A percentile compares a stretch with the other conserved stretches of the same genome.
phyloP scores from a whole-genome alignment of 2,113 vertebrate genomes.

The Notiomystis cincta region DNA sequence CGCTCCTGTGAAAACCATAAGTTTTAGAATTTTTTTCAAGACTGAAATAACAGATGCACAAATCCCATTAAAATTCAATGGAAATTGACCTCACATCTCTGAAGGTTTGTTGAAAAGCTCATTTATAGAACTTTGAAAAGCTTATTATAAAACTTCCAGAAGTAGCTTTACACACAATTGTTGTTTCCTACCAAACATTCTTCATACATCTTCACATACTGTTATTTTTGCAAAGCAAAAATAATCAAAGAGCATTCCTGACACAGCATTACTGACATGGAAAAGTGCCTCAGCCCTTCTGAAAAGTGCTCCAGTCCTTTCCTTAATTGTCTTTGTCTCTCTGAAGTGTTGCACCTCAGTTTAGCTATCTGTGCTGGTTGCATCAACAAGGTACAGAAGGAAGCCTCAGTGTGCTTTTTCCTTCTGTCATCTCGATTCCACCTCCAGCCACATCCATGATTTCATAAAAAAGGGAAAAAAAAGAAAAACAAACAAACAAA shows the following conservation, averaged over 20 bases:
- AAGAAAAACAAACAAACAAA: background rate
- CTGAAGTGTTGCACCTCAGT: background rate
- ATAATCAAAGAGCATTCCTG: background rate
- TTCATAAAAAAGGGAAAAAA: background rate
- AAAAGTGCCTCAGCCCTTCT: background rate
- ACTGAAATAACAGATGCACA: background rate
- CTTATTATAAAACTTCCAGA: background rate
- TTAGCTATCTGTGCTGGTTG: background rate
- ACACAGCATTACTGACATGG: accelerated
- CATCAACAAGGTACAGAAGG: background rate
- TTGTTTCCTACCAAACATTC: background rate
- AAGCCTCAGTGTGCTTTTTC: background rate
- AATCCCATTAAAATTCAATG: conserved; percentile 6
- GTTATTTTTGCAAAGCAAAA: background rate
- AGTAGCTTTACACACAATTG: background rate
- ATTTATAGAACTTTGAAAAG: background rate
- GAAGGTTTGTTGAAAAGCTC: background rate
- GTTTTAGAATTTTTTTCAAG: background rate
- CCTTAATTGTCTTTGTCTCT: background rate
- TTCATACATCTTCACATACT: background rate
- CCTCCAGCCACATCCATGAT: background rate
- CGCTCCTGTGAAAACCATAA: background rate
- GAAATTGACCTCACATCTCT: background rate
- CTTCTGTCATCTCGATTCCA: background rate
- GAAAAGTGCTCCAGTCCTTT: background rate